Evolutionary conservation across 2,888 invertebrate genomes (phyloP).

Genomic region (Caenorhabditis sinica): DNA sequence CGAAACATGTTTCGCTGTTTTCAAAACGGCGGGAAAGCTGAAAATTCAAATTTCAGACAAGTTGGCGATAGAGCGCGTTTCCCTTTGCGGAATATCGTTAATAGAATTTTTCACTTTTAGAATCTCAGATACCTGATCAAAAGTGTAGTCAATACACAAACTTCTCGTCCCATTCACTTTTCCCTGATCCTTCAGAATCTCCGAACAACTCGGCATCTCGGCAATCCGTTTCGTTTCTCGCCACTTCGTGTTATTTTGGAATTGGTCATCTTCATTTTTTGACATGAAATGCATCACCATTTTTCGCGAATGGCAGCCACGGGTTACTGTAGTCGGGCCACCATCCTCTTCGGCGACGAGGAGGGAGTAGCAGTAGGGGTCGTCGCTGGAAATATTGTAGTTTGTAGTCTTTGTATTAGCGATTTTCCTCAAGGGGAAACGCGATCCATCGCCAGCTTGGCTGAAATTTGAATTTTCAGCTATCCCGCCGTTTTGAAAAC

Average conservation of each 20-base stretch:
- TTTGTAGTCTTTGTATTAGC: no score
- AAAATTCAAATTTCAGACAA: no score
- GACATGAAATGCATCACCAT: conserved; percentile 75
- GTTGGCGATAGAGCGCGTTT: no score
- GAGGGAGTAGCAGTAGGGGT: conserved; percentile 77
- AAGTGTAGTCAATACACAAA: conserved; percentile 54
- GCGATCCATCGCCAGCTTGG: no score
- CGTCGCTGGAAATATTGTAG: conserved; percentile 53
- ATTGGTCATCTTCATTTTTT: conserved; percentile 73
- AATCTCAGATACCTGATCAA: conserved; percentile 49
- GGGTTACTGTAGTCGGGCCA: conserved; percentile 69
- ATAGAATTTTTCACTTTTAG: background rate
- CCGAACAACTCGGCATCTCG: conserved; percentile 71
- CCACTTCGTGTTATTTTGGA: conserved; percentile 76
- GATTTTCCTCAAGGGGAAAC: no score
- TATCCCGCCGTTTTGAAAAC: no score
- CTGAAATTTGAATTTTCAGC: no score
- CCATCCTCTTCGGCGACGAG: conserved; percentile 73
- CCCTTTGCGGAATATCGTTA: no score
- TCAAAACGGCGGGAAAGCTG: no score
- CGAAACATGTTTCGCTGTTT: no score
- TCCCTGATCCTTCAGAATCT: conserved; percentile 66
- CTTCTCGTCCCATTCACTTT: conserved; percentile 66
- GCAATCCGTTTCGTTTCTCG: conserved; percentile 70
- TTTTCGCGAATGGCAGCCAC: conserved; percentile 76